Base-by-base conservation (phyloP, 2,797 vertebrate genomes). In the Crenuchus spilurus region DNA sequence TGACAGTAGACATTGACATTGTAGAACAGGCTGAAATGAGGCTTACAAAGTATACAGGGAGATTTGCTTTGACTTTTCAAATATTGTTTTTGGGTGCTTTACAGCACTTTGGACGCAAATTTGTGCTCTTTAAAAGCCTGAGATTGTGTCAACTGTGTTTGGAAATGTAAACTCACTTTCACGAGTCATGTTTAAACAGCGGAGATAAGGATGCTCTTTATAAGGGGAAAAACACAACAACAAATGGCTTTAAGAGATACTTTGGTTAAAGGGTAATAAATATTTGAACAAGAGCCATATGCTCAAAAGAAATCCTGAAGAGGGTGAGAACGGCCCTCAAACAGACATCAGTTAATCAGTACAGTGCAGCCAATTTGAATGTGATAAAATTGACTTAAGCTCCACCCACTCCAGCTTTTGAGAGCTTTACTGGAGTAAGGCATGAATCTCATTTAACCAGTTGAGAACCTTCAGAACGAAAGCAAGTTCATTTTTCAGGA, bases 201-300 rank as follows among this genome's bases (percentile, higher is more conserved):
- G 1, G 60, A 28, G 39, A 71, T 39, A 51, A 37, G 28, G 44
- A 70, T 11, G 9, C 57, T 60, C 57, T 41, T 41, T 44, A 30
- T 70, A 13, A 58, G 26, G 52, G 52, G 22, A 41, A 67, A 61
- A 37, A 39, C 48, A 31, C 11, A 37, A 13, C 62, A 52, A 58
- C 37, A 68, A 48, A 52, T 26, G 5, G 16, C 30, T 60, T 37
- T 11, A 33, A 41, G 30, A 62, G 46, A 62, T 66, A 41, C 35
- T 55, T 22, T 30, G 4, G 28, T 37, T 28, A n/a, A 68, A 63
- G 57, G 51, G 20, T 35, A 8, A 75, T 41, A 67, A 41, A 77
- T 64, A 68, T 63, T 67, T 68, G 7, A 75, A 70, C 42, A 7
- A 37, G 13, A 35, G 54, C 55, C 18, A 11, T 35, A 41, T 24